phyloP scores from a whole-genome alignment of 2,113 vertebrate genomes.

The Elachura formosa region DNA sequence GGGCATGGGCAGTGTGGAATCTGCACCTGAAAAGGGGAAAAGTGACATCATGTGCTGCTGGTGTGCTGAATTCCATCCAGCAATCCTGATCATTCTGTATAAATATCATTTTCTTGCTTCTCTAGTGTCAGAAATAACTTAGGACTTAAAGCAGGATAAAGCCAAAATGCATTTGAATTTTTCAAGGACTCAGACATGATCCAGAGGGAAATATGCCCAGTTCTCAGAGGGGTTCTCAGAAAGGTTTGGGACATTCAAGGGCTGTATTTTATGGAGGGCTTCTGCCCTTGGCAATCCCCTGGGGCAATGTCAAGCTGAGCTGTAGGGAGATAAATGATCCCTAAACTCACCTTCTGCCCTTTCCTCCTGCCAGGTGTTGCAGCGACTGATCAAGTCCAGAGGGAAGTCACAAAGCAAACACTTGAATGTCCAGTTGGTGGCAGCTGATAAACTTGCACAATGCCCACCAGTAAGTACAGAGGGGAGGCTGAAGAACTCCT shows the following conservation, averaged over 20 bases:
- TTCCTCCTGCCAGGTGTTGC: constrained; percentile 82
- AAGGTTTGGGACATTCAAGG: background rate
- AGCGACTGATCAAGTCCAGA: constrained; percentile 95
- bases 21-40: background rate
- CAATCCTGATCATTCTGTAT: background rate
- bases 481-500: background rate
- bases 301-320: background rate
- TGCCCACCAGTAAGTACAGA: constrained; percentile 89
- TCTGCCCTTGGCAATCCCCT: background rate
- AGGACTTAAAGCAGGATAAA: background rate
- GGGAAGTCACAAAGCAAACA: constrained; percentile 99
- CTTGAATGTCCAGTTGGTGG: constrained; percentile 96
- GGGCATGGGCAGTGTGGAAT: background rate
- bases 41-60: background rate
- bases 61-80: background rate
- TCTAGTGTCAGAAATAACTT: background rate
- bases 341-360: background rate
- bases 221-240: background rate
- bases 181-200: background rate
- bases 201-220: background rate
- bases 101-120: background rate
- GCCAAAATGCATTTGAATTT: background rate
- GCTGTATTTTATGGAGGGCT: background rate
- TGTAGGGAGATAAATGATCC: rapidly evolving
- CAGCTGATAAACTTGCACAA: constrained; percentile 94